Conservation (phyloP, 2,797 vertebrate species). For the Acomys russatus region DNA sequence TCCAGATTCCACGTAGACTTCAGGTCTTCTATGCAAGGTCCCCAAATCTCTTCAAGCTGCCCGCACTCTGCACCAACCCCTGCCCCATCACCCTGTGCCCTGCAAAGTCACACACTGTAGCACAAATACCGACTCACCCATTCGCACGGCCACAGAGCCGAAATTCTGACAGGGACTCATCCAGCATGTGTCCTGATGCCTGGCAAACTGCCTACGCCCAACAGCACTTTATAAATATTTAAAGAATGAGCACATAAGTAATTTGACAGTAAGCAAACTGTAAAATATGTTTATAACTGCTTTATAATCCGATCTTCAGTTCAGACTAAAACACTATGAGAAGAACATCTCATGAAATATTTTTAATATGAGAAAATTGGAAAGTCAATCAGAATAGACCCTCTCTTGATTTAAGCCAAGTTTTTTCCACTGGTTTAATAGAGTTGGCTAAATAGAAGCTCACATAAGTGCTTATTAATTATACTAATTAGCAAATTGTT, state of each 20-base stretch:
- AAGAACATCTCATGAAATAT: conserved; percentile 70
- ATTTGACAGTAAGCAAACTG: conserved; percentile 68
- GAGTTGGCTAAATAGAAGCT: conserved; percentile 80
- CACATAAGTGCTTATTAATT: conserved; percentile 78
- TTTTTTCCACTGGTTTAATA: conserved; percentile 75
- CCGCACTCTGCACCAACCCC: not conserved
- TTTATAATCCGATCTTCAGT: conserved; percentile 63
- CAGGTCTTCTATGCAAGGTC: not conserved
- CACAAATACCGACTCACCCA: not conserved
- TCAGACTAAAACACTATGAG: conserved; percentile 70
- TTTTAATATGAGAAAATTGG: conserved; percentile 77
- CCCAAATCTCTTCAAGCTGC: not conserved
- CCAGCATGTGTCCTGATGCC: not conserved
- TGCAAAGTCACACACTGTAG: rapidly evolving
- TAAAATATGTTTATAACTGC: conserved; percentile 65
- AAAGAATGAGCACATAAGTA: conserved; percentile 60
- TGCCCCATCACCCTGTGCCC: not conserved
- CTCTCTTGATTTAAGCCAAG: conserved; percentile 75
- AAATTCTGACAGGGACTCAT: not conserved
- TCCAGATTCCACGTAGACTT: not conserved
- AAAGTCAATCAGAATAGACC: conserved; percentile 81
- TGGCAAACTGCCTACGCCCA: not conserved
- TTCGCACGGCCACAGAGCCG: not conserved
- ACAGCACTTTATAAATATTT: conserved; percentile 42
- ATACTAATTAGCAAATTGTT: conserved; percentile 75